These are phyloP conservation scores for Tyto alba DNA, from an alignment of 2,113 vertebrate genomes.

Conservation along the genomic window DNA sequence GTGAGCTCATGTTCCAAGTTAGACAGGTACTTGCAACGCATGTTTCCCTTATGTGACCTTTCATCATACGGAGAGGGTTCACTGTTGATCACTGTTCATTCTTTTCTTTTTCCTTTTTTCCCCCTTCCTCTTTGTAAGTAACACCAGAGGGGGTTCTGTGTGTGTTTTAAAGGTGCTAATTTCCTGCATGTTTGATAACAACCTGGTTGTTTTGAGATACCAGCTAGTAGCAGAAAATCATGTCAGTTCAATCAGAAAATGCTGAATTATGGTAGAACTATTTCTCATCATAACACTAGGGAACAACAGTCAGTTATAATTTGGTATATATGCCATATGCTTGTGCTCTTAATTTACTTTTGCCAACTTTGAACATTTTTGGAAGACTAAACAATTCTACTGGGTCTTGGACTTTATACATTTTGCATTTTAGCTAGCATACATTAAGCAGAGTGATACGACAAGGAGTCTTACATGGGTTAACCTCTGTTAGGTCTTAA, in stretches of 20 bases:
- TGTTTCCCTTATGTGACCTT: not conserved
- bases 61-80: not conserved
- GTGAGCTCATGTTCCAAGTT: not conserved
- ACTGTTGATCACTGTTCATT: not conserved
- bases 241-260: not conserved
- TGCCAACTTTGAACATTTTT: not conserved
- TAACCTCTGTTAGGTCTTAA: not conserved
- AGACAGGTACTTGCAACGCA: not conserved
- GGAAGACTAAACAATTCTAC: not conserved
- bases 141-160: not conserved
- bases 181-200: not conserved
- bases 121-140: accelerated
- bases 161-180: not conserved
- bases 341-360: not conserved
- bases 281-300: not conserved
- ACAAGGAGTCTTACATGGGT: not conserved
- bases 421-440: not conserved
- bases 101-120: not conserved
- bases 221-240: not conserved
- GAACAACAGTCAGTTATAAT: not conserved
- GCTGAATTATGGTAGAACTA: not conserved
- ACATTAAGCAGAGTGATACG: not conserved
- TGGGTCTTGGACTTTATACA: not conserved
- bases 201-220: not conserved
- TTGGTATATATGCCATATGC: not conserved